Evolutionary conservation across 2,888 invertebrate genomes (phyloP), one percentile per base, ranked within the genome.

Genomic region (Drosophila paucipuncta): DNA sequence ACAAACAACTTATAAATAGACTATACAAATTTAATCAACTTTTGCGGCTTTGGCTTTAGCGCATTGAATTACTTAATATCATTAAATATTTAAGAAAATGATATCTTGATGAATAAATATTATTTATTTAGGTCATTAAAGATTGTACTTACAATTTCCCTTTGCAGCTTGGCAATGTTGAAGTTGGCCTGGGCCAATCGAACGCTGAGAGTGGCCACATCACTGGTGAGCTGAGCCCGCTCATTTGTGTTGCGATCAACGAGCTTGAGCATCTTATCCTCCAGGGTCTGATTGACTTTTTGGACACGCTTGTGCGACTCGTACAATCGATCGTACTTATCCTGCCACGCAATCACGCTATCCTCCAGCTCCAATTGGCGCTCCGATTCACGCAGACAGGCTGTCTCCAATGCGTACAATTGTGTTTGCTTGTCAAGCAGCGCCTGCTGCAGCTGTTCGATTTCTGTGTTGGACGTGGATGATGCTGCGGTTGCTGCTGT

Each of bases 271-370:
- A 99, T 94, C 93, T 98, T 99, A 93, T 99, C 99, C 94, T 99
- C 99, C 85, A 99, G 94, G 84, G 96, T 97, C 94, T 98, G 98
- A 94, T 99, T 99, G 50, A 99, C 96, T 94, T 97, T 97, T 94
- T 98, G 98, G 69, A 99, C 96, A 91, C 98, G 95, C 92, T 97
- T 97, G 92, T 99, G 98, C 65, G 98, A 98, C 92, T 99, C 98
- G 94, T 97, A 96, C 83, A 99, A 95, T 90, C 98, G 96, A 93
- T 97, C 97, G 94, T 98, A 98, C 94, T 98, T 98, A 92, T 98
- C 98, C 92, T 97, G 96, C 96, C 98, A 98, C 83, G 97, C 96
- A 61, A 95, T 94, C 65, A 98, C 94, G 93, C 98, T 97, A 81
- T 98, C 98, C 89, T 96, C 96, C 66, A 97, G 94, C 70, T 97